phyloP scores from a whole-genome alignment of 2,797 vertebrate genomes.

The Leuciscus waleckii region DNA sequence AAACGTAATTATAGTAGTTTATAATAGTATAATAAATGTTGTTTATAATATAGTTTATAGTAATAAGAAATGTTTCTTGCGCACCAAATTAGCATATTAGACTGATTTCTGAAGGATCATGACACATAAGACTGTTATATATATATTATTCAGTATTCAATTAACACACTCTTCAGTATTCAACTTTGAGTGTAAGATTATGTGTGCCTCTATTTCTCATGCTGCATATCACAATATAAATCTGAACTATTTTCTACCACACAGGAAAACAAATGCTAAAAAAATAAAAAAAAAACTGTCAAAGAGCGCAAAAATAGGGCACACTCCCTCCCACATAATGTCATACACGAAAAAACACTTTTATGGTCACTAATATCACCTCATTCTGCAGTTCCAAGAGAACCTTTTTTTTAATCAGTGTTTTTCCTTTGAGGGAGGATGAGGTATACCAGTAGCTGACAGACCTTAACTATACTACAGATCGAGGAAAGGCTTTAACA shows the following conservation, averaged over 20 bases:
- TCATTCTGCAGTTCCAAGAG: slow-evolving; percentile 31
- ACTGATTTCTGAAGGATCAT: no score
- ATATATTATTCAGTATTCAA: no score
- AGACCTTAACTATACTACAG: slow-evolving; percentile 23
- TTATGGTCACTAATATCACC: slow-evolving; percentile 4
- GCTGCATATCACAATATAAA: slow-evolving; percentile 23
- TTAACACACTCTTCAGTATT: neutral
- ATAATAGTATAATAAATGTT: no score
- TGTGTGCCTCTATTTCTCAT: neutral
- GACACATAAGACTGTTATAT: no score
- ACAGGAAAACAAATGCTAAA: slow-evolving; percentile 35
- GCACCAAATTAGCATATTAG: no score
- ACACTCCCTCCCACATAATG: slow-evolving; percentile 37
- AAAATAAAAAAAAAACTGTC: slow-evolving; percentile 22
- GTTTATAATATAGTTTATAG: no score
- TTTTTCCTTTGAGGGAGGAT: slow-evolving; percentile 39
- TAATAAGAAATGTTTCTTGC: no score
- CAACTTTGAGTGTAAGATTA: neutral
- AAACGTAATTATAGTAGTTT: no score
- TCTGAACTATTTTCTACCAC: slow-evolving; percentile 38
- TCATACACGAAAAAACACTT: neutral
- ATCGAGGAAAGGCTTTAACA: neutral
- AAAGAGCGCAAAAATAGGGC: slow-evolving; percentile 21
- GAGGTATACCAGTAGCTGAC: slow-evolving; percentile 29
- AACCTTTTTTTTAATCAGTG: slow-evolving; percentile 23